Evolutionary conservation across 2,888 invertebrate genomes (phyloP), one percentile per base, ranked within the genome.

Genomic region (Drosophila ustulata): DNA sequence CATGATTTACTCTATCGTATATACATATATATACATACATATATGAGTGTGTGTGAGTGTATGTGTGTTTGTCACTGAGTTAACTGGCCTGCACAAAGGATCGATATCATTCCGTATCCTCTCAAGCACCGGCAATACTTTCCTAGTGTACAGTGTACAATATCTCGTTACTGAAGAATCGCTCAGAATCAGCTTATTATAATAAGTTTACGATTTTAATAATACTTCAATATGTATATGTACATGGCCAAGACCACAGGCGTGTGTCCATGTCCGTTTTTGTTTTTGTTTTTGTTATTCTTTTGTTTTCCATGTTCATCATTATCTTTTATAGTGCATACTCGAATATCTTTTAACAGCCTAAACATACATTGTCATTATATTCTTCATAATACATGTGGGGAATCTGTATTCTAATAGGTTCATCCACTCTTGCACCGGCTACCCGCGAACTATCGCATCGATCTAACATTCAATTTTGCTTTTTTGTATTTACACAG

Each of bases 201-300:
- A 52, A 26, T 47, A 52, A 57, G 47, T 59, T 57, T 64, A 64
- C 68, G 64, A 58, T 68, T 71, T 83, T 70, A 86, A 83, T 88
- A 88, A 82, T 82, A 82, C 89, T 82, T 88, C 74, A 80, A 86
- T 71, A 82, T 73, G 65, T 37, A 37, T 37, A 85, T 88, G 64
- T 82, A 88, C 88, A 88, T 65, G 69, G 67, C 76, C 80, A 82
- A 59, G 78, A 68, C 78, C 63, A 52, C 43, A 30, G 52, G 39
- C n/a, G 37, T 9, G 45, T 55, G 71, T 57, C 50, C 53, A 41
- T 46, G 39, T 61, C 73, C 52, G n/a, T 32, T 57, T 26, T 30
- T 55, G 18, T 32, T 57, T 26, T 30, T 55, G 18, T 41, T 52
- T 25, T 32, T 11, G 9, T 32, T 25, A 13, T 39, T 39, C 13